Evolutionary conservation across 1,140 invertebrate genomes (phyloP).

Genomic region (Heliconius himera): DNA sequence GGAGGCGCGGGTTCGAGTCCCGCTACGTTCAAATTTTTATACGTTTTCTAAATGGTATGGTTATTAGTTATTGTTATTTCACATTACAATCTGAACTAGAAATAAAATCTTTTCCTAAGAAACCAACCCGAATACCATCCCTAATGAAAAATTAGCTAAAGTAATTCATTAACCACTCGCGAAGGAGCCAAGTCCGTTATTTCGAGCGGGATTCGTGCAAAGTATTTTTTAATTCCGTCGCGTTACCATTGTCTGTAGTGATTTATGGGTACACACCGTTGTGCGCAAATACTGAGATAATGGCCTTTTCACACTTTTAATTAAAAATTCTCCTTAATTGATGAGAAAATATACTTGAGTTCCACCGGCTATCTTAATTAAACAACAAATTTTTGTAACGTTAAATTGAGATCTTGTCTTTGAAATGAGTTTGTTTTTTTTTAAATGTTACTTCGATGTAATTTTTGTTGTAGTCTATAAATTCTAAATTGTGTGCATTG

Average conservation of each 20-base stretch:
- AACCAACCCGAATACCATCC: constrained; percentile 45
- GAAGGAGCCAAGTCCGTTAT: constrained; percentile 77
- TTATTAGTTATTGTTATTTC: neutral
- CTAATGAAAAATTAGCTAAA: constrained; percentile 71
- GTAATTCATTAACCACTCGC: constrained; percentile 76
- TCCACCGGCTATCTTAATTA: constrained; percentile 15
- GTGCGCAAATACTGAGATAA: constrained; percentile 68
- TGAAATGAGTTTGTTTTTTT: no score
- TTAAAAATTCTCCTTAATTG: constrained; percentile 69
- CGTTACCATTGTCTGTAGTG: constrained; percentile 75
- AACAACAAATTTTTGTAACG: constrained; percentile 11
- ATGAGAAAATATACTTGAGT: constrained; percentile 49
- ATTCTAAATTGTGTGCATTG: no score
- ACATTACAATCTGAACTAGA: neutral
- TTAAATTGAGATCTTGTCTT: neutral
- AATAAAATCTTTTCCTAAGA: constrained; percentile 2
- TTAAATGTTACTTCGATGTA: no score
- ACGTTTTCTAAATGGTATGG: no score
- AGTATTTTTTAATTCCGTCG: constrained; percentile 79
- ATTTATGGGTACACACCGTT: constrained; percentile 62
- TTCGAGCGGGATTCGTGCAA: constrained; percentile 62
- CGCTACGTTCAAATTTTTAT: no score
- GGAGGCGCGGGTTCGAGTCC: no score
- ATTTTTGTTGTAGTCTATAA: no score
- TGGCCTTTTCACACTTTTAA: constrained; percentile 71